Conservation (phyloP, 2,113 vertebrate species). For the Hyla sarda region DNA sequence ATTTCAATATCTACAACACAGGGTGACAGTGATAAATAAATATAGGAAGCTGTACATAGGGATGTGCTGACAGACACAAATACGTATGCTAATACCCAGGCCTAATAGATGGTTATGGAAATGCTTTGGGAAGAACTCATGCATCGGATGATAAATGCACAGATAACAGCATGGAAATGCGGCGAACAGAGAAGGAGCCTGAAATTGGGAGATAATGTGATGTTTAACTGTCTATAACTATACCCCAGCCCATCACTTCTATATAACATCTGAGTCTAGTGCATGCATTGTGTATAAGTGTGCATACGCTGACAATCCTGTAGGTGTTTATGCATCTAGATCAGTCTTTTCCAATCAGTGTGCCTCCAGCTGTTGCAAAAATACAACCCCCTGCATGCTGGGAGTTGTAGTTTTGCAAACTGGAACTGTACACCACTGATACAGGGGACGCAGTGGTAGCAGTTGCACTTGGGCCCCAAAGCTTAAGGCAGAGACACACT, state of each 20-base stretch:
- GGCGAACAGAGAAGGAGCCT: not conserved
- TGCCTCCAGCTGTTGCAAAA: no score
- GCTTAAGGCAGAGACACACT: no score
- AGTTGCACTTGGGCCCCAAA: no score
- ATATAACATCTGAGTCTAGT: not conserved
- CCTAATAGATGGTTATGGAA: constrained; percentile 25
- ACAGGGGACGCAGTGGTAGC: no score
- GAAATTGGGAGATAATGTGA: not conserved
- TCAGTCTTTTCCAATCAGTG: no score
- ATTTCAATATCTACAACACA: constrained; percentile 13
- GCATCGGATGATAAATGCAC: constrained; percentile 1
- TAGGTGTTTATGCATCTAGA: not conserved
- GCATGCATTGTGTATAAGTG: not conserved
- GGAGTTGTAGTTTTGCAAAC: no score
- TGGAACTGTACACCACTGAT: no score
- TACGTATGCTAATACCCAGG: constrained; percentile 26
- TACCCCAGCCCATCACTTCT: not conserved
- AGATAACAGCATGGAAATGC: constrained; percentile 19
- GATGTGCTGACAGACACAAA: constrained; percentile 46
- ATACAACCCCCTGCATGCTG: no score
- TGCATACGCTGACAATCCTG: not conserved
- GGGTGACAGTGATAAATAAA: constrained; percentile 29
- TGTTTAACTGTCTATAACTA: not conserved
- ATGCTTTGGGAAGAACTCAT: constrained; percentile 1
- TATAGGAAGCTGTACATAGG: not conserved